Conservation (phyloP, 2,113 vertebrate species). For the Carollia perspicillata region DNA sequence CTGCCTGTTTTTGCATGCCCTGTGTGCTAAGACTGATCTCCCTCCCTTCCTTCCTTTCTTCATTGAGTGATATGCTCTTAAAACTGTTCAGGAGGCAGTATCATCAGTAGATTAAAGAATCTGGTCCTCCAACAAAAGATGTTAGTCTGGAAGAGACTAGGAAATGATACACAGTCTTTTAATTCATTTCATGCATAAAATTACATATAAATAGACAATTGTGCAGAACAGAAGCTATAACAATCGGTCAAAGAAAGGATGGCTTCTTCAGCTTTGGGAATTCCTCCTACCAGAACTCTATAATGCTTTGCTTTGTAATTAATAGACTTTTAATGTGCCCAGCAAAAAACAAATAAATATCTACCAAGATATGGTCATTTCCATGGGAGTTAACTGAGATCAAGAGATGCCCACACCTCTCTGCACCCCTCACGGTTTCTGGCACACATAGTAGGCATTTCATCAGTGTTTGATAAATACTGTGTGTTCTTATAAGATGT, state of each 20-base stretch:
- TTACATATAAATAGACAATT: conserved; percentile 9
- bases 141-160: neutral
- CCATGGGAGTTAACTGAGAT: neutral
- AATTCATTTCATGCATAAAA: neutral
- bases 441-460: neutral
- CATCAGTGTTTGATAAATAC: neutral
- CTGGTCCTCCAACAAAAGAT: neutral
- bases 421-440: neutral
- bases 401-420: neutral
- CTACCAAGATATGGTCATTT: neutral
- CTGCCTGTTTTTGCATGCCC: neutral
- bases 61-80: neutral
- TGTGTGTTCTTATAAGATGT: neutral
- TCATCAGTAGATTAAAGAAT: neutral
- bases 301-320: neutral
- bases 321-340: neutral
- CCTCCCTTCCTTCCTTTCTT: neutral
- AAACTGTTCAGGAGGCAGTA: neutral
- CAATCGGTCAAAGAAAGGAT: conserved; percentile 12
- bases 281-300: neutral
- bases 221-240: neutral
- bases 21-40: neutral
- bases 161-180: neutral
- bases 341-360: neutral
- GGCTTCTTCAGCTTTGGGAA: neutral